Base-by-base conservation (phyloP, 1,140 invertebrate species). In the Monochamus saltuarius region DNA sequence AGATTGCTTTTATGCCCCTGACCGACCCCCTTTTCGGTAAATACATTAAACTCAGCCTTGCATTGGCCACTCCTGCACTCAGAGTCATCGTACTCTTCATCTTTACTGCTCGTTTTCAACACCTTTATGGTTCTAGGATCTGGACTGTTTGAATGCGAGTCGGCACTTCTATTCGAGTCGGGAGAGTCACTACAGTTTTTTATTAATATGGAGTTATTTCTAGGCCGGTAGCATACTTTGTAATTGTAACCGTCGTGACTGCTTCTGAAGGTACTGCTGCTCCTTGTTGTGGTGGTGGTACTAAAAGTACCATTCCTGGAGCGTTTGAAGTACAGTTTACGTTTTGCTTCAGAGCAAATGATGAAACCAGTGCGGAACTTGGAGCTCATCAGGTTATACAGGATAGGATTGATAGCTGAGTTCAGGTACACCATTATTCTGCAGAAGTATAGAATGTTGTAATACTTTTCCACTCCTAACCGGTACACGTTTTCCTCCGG, bases 381-480 rank as follows among this genome's bases (percentile, higher is more conserved):
- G 11, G 87, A 90, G 17, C 89, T 91, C 87, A 90, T 90, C n/a
- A 90, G 76, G 74, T 91, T 91, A 69, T 92, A 92, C 1, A 92
- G 74, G 57, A 92, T 88, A 0, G 91, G 91, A 78, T 94, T 92
- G 39, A 92, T 79, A 7, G 89, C 89, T 0, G 89, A 92, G 72
- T 95, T 93, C 51, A 93, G 79, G 72, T 94, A 94, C 38, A 89
- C 77, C 87, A 95, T 89, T n/a, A 92, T 86, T 61, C 91, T 83
- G 56, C 87, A 88, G 70, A 93, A 90, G 70, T 90, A 92, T 1
- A 94, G 73, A 4, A 95, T 77, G 62, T 86, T 88, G 73, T 89
- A 90, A 77, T 88, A 94, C 8, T 81, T 84, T 64, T 92, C 87
- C 13, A 86, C 80, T 40, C 87, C 87, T 2, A 89, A 74, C 42